phyloP scores from a whole-genome alignment of 2,888 invertebrate genomes.

The Callosobruchus maculatus region DNA sequence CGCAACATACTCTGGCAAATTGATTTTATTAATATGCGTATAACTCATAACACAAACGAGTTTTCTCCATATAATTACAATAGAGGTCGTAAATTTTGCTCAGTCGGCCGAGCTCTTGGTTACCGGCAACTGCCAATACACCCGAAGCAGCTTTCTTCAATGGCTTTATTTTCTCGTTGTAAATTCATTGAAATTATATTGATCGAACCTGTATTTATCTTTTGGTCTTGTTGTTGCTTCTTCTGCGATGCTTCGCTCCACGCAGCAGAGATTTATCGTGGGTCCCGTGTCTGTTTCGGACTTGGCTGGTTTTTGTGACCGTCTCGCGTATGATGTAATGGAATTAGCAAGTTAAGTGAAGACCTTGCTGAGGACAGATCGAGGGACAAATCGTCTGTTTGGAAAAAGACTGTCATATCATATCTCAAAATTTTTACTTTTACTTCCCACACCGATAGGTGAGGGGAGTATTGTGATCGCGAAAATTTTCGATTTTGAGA shows the following conservation, averaged over 20 bases:
- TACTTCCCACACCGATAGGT: too few species aligned
- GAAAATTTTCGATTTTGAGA: too few species aligned
- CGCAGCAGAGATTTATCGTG: neutral
- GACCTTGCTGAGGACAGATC: too few species aligned
- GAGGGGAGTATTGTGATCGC: too few species aligned
- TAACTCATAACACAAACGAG: neutral
- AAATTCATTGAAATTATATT: constrained; percentile 40
- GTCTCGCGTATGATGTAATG: neutral
- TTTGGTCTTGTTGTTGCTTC: constrained; percentile 1
- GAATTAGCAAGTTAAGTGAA: too few species aligned
- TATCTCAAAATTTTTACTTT: too few species aligned
- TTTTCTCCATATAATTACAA: constrained; percentile 40
- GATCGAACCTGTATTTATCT: constrained; percentile 38
- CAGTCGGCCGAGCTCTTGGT: constrained; percentile 26
- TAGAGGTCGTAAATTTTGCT: constrained; percentile 41
- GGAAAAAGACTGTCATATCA: too few species aligned
- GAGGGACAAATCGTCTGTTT: too few species aligned
- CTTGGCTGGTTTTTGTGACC: neutral
- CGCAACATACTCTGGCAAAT: neutral
- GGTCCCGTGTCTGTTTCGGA: neutral
- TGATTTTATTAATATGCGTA: neutral
- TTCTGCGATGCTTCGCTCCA: neutral
- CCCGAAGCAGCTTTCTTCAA: constrained; percentile 38
- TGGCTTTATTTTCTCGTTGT: constrained; percentile 46
- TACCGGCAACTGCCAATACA: constrained; percentile 37